Conservation (phyloP, 2,113 vertebrate species). For the Dasyornis broadbenti region DNA sequence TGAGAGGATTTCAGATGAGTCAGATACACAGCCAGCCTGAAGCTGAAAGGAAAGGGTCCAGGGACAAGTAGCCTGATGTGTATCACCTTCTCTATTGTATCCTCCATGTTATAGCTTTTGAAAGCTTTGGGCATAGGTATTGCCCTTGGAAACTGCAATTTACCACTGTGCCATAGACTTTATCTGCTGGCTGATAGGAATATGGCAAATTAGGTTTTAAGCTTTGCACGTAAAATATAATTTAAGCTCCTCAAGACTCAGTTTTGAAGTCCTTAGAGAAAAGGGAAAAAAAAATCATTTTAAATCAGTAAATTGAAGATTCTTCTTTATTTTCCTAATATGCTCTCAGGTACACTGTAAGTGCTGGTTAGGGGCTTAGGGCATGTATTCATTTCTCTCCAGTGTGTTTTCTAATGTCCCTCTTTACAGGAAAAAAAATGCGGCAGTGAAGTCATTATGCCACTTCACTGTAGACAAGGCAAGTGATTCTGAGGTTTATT, state of each 20-base stretch:
- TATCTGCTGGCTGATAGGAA: not conserved
- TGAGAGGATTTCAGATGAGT: conserved; percentile 36
- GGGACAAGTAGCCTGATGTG: conserved; percentile 11
- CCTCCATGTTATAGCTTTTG: not conserved
- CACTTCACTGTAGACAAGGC: conserved; percentile 6
- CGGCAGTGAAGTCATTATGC: not conserved
- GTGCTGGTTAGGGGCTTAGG: not conserved
- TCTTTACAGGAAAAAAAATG: not conserved
- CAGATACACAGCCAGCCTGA: not conserved
- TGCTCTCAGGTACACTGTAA: not conserved
- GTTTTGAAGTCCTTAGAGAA: not conserved
- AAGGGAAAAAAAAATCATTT: not conserved
- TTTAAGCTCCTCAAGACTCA: conserved; percentile 3
- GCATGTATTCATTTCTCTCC: conserved; percentile 10
- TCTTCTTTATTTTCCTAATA: conserved; percentile 39
- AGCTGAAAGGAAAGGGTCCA: not conserved
- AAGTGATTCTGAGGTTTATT: conserved; percentile 33
- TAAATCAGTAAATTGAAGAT: conserved; percentile 16
- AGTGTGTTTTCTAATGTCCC: conserved; percentile 16
- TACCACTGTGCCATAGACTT: not conserved
- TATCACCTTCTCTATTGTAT: conserved; percentile 21
- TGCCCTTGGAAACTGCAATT: not conserved
- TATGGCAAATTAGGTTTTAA: conserved; percentile 11
- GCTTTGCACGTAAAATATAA: not conserved
- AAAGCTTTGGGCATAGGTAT: not conserved